phyloP scores from a whole-genome alignment of 1,140 invertebrate species.

The Caenorhabditis brenneri region DNA sequence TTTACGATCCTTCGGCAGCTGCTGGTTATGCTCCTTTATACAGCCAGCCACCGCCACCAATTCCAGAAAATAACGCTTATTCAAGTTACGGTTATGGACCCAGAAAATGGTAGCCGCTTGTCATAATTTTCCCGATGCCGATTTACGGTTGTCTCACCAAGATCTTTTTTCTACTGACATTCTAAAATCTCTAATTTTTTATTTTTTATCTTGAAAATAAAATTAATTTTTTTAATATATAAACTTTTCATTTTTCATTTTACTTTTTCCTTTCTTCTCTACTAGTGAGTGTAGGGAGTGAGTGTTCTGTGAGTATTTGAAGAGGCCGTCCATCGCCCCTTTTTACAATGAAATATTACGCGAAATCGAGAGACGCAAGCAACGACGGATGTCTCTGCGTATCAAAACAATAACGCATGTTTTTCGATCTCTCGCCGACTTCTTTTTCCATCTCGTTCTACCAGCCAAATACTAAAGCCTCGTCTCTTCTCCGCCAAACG shows the following conservation, averaged over 20 bases:
- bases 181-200: no score
- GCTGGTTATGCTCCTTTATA: slow-evolving; percentile 16
- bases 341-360: background rate
- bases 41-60: no score
- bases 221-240: no score
- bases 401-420: background rate
- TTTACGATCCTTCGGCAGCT: background rate
- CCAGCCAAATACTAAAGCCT: slow-evolving; percentile 37
- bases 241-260: background rate
- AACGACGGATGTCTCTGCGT: slow-evolving; percentile 21
- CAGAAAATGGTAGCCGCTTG: background rate
- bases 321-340: slow-evolving; percentile 22
- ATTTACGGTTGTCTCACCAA: background rate
- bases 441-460: slow-evolving; percentile 30
- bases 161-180: no score
- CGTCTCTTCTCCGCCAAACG: slow-evolving; percentile 29
- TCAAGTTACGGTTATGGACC: background rate
- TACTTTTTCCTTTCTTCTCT: background rate
- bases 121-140: background rate
- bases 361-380: background rate
- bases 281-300: slow-evolving; percentile 3
- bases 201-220: no score
- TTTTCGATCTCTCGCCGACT: background rate
- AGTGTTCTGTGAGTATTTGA: slow-evolving; percentile 40
- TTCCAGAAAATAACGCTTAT: background rate